phyloP scores from a whole-genome alignment of 2,888 invertebrate genomes.

The Ophion costatus region DNA sequence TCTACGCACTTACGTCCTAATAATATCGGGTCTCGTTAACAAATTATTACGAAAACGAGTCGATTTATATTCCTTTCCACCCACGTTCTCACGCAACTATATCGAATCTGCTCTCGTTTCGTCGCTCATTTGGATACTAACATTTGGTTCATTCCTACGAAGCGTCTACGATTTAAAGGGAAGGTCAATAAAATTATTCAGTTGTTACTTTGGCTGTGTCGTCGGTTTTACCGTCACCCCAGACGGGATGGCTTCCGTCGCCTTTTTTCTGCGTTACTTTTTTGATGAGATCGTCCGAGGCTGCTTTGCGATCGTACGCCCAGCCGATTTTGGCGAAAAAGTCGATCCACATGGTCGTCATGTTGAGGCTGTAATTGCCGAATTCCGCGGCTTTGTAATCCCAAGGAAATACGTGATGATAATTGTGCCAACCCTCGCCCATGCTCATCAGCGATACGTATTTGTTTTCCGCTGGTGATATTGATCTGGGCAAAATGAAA shows the following conservation, averaged over 20 bases:
- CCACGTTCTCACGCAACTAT: background rate
- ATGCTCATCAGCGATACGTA: conserved; percentile 77
- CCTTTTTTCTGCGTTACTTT: conserved; percentile 85
- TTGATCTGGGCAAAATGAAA: conserved; percentile 27
- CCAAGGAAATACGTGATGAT: conserved; percentile 85
- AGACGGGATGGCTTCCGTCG: conserved; percentile 80
- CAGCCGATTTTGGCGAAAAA: conserved; percentile 88
- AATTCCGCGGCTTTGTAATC: conserved; percentile 81
- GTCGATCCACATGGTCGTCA: conserved; percentile 89
- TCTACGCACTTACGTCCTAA: background rate
- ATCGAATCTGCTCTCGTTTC: background rate
- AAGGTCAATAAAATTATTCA: conserved; percentile 6
- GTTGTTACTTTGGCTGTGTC: background rate
- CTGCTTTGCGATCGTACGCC: conserved; percentile 90
- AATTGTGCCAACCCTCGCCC: conserved; percentile 85
- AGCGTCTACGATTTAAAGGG: conserved; percentile 14
- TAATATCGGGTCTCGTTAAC: background rate
- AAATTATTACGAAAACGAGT: background rate
- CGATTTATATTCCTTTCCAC: background rate
- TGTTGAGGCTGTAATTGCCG: conserved; percentile 84
- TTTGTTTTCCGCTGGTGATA: conserved; percentile 70
- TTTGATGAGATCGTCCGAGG: conserved; percentile 85
- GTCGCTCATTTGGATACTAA: background rate
- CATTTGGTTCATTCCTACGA: conserved; percentile 23
- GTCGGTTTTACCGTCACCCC: conserved; percentile 40